Base-by-base conservation (phyloP, 2,888 invertebrate genomes). In the Panopea generosa region DNA sequence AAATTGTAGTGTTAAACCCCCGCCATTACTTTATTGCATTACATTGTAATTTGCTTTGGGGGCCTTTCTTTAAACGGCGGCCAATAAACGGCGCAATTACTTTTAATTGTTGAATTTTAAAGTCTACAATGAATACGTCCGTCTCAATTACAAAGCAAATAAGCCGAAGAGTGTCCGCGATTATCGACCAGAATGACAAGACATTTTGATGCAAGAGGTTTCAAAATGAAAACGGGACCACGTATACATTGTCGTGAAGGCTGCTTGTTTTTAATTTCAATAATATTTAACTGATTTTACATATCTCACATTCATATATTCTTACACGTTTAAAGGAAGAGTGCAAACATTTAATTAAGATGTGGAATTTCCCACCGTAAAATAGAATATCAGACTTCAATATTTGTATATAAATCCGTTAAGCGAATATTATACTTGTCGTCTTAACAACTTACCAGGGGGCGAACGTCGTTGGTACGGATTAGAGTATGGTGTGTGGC, bases 391-490 rank as follows among this genome's bases (percentile, higher is more conserved):
- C n/a, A n/a, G n/a, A n/a, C n/a, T n/a, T n/a, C n/a, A n/a, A n/a
- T n/a, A n/a, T n/a, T n/a, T n/a, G n/a, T n/a, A n/a, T n/a, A n/a
- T n/a, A n/a, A n/a, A n/a, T n/a, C n/a, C n/a, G n/a, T n/a, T n/a
- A n/a, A n/a, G n/a, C n/a, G n/a, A n/a, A n/a, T n/a, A n/a, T n/a
- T n/a, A n/a, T n/a, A n/a, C n/a, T n/a, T n/a, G n/a, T n/a, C n/a
- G n/a, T n/a, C n/a, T n/a, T n/a, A n/a, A n/a, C n/a, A n/a, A 40
- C 83, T 82, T 72, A 90, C 90, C 82, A 57, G 90, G 88, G 0
- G 90, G 90, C 4, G 90, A 89, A 16, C 89, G 73, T 49, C 90
- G 76, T 60, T 89, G 90, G 70, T 90, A 89, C 0, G 88, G 87
- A 63, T 89, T 86, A 22, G 87, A 78, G 68, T 90, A 89, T 2